Evolutionary conservation across 2,888 invertebrate species (phyloP).

Genomic region (Drosophila kokeensis): DNA sequence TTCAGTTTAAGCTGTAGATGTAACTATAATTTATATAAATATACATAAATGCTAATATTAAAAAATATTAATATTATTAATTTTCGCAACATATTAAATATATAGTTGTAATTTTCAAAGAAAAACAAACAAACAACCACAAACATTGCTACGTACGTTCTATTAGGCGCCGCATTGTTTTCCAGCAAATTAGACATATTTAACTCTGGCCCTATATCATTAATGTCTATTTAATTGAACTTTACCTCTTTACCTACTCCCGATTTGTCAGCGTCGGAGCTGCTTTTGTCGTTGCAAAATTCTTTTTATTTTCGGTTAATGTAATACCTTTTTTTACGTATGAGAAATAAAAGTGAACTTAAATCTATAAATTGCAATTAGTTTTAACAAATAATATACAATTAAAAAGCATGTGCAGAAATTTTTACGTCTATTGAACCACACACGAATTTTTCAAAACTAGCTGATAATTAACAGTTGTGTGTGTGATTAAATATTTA

Average conservation of each 20-base stretch:
- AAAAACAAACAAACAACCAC: constrained; percentile 36
- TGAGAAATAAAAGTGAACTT: constrained; percentile 40
- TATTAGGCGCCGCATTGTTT: constrained; percentile 49
- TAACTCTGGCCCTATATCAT: constrained; percentile 28
- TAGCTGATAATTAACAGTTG: constrained; percentile 64
- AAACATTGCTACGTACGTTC: constrained; percentile 48
- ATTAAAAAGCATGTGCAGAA: constrained; percentile 25
- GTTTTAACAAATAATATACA: constrained; percentile 20
- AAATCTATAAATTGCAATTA: constrained; percentile 32
- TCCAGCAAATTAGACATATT: constrained; percentile 41
- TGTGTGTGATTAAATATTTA: constrained; percentile 77
- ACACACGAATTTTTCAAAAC: constrained; percentile 38
- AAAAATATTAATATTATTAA: constrained; percentile 79
- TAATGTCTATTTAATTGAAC: constrained; percentile 38
- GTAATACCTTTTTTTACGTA: constrained; percentile 49
- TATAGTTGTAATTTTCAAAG: constrained; percentile 73
- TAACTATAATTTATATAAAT: constrained; percentile 80
- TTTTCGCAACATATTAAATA: constrained; percentile 75
- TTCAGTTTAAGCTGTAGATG: constrained; percentile 77
- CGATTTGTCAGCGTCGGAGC: constrained; percentile 22
- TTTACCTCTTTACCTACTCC: constrained; percentile 12
- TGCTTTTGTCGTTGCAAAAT: constrained; percentile 44
- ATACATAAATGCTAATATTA: constrained; percentile 80
- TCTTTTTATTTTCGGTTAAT: constrained; percentile 35
- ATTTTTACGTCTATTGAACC: constrained; percentile 14